Percentiles rank a stretch among this genome's conserved stretches.
Conservation (phyloP, 2,888 invertebrate species). For the Oegoconia quadripuncta region DNA sequence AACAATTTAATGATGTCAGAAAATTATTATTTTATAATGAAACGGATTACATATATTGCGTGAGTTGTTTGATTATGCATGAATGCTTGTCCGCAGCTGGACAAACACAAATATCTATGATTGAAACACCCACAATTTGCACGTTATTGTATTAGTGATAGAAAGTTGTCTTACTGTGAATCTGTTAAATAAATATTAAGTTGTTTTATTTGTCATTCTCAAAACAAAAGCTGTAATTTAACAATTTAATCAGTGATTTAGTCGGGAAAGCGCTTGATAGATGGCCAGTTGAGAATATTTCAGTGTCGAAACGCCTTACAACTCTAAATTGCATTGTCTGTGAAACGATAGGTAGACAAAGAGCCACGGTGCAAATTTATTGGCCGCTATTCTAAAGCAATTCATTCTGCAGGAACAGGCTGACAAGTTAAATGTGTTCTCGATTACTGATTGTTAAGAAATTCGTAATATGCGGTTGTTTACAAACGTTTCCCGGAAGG, state of each 20-base stretch:
- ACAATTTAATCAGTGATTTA: conserved; percentile 63
- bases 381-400: conserved; percentile 35
- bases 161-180: no score
- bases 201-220: conserved; percentile 12
- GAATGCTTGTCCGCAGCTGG: no score
- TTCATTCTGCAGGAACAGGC: conserved; percentile 23
- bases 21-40: no score
- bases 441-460: background rate
- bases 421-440: background rate
- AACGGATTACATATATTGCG: no score
- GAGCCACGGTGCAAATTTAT: conserved; percentile 50
- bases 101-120: no score
- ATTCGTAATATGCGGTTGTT: background rate
- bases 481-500: background rate
- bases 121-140: no score
- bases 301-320: conserved; percentile 43
- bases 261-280: conserved; percentile 57
- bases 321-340: conserved; percentile 55
- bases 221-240: conserved; percentile 46
- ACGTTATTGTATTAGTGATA: no score
- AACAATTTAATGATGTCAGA: no score
- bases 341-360: conserved; percentile 53
- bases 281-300: conserved; percentile 57
- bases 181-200: conserved; percentile 14
- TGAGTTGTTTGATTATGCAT: no score